Conservation (phyloP, 2,113 vertebrate species). For the Aythya baeri region DNA sequence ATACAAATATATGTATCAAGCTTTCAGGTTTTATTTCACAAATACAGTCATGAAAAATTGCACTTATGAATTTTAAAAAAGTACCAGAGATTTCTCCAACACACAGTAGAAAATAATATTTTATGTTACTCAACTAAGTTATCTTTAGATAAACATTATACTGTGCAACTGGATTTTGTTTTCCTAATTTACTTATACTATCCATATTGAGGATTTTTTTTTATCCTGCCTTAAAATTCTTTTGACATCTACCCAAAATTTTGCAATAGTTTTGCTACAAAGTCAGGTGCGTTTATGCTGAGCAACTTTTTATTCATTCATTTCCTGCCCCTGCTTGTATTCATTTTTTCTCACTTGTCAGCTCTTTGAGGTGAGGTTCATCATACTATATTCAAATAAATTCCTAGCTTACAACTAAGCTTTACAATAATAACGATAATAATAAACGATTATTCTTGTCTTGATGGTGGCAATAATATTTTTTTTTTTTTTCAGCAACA, state of each 20-base stretch:
- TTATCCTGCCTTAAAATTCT: background rate
- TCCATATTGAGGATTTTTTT: background rate
- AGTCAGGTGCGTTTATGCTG: background rate
- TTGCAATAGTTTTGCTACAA: background rate
- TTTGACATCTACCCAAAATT: background rate
- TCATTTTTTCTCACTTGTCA: background rate
- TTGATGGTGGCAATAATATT: background rate
- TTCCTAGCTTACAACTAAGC: background rate
- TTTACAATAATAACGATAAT: background rate
- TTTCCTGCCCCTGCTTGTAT: background rate
- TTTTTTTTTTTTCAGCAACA: background rate
- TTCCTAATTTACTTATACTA: background rate
- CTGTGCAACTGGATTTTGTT: background rate
- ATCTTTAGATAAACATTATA: background rate
- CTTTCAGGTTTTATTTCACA: background rate
- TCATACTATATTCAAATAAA: background rate
- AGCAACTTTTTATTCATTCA: background rate
- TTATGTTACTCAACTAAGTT: background rate
- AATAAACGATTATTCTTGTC: background rate
- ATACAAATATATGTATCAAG: background rate
- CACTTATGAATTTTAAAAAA: background rate
- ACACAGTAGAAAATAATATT: background rate
- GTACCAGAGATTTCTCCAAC: background rate
- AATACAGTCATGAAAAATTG: background rate
- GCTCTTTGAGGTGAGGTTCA: background rate